Conservation (phyloP, 2,113 vertebrate genomes). For the Ifrita kowaldi region DNA sequence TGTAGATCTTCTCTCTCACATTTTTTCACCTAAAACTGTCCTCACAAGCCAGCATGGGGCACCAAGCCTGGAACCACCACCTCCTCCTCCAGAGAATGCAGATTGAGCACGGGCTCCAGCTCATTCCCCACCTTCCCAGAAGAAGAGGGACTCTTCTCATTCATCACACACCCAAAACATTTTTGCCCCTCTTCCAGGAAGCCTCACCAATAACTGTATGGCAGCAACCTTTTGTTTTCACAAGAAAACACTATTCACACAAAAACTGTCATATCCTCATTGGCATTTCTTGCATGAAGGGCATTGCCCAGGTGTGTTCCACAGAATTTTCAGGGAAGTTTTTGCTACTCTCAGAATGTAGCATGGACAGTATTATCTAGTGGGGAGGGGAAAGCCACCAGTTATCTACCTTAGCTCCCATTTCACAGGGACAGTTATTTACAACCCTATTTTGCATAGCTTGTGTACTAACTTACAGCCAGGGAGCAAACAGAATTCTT, state of each 20-base stretch:
- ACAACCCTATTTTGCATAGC: not conserved
- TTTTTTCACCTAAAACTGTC: not conserved
- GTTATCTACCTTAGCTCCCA: not conserved
- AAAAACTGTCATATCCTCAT: not conserved
- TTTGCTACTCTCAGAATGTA: not conserved
- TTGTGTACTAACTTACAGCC: not conserved
- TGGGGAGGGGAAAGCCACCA: not conserved
- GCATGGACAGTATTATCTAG: not conserved
- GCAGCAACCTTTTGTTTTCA: not conserved
- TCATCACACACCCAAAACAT: not conserved
- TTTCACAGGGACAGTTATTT: not conserved
- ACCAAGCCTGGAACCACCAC: not conserved
- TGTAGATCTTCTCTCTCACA: not conserved
- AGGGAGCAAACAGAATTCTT: not conserved
- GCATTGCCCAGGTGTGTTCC: not conserved
- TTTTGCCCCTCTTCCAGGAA: not conserved
- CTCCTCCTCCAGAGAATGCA: not conserved
- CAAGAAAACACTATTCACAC: not conserved
- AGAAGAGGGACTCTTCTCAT: not conserved
- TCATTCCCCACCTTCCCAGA: not conserved
- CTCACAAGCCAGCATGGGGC: not conserved
- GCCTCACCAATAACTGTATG: not conserved
- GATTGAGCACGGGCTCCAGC: not conserved
- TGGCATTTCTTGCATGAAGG: not conserved
- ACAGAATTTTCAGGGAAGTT: not conserved